A percentile compares a stretch with the other conserved stretches of the same genome.
Evolutionary conservation across 2,888 invertebrate species (phyloP).

Genomic region (Neoascia interrupta): DNA sequence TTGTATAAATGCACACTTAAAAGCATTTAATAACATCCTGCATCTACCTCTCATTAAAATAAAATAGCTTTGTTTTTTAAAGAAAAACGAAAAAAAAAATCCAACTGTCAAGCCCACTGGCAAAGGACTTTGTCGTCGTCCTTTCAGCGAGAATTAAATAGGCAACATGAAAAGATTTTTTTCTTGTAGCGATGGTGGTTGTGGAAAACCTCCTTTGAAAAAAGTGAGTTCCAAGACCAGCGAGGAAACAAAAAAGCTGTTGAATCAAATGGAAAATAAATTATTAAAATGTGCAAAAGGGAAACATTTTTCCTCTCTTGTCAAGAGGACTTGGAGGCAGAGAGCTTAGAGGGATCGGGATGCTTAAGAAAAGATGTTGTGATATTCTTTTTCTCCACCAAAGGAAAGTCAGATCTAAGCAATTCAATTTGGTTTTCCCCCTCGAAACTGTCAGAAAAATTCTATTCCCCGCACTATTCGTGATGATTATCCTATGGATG

Average conservation of each 20-base stretch:
- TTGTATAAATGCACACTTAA: no score
- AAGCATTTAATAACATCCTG: conserved; percentile 16
- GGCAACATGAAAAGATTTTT: conserved; percentile 52
- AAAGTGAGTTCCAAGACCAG: background rate
- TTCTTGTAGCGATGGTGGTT: background rate
- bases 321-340: no score
- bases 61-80: conserved; percentile 27
- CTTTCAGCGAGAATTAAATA: conserved; percentile 27
- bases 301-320: conserved; percentile 42
- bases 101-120: conserved; percentile 48
- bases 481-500: conserved; percentile 54
- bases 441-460: conserved; percentile 39
- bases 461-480: conserved; percentile 15
- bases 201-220: conserved; percentile 24
- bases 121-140: conserved; percentile 39
- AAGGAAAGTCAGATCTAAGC: conserved; percentile 36
- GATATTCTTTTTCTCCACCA: conserved; percentile 22
- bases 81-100: conserved; percentile 20
- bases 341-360: background rate
- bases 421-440: conserved; percentile 46
- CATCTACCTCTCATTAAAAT: conserved; percentile 58
- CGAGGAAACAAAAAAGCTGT: conserved; percentile 17
- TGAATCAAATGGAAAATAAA: conserved; percentile 62
- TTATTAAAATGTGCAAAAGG: conserved; percentile 61
- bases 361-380: conserved; percentile 20